Evolutionary conservation across 2,113 vertebrate species (phyloP), one percentile per base, ranked within the genome.

Genomic region (Platysteira castanea): DNA sequence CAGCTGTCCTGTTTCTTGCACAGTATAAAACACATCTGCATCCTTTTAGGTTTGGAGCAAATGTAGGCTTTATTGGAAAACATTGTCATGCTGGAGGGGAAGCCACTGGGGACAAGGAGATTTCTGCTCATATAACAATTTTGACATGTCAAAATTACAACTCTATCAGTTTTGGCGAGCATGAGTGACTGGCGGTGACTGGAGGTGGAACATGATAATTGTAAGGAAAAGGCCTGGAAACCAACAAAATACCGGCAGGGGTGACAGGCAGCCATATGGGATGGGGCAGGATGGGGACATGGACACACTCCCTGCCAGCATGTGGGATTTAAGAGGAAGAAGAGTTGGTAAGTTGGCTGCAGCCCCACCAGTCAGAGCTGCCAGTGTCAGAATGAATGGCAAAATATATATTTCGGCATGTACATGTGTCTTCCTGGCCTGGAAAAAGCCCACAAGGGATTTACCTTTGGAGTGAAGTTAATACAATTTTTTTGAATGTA

Each of bases 1-100:
- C 90, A 97, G 93, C 88, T 96, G 92, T 65, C 37, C 77, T 89
- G 28, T 90, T 83, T 97, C 92, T 94, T 8, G 4, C 17, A 22
- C 80, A 54, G 41, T 42, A 53, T 53, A 80, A 91, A 96, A 63
- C 4, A 2, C 47, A 83, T 97, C 82, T 93, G 84, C 56, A 56
- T 70, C 16, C 7, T 77, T 95, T 96, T 70, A 85, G 10, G 50
- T 89, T 79, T 78, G 90, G 68, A 93, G 73, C 39, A 78, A 90
- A 84, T 4, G 4, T 59, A 37, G 41, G 42, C 20, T 89, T 92
- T 81, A 50, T 69, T 68, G 2, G 86, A 69, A 49, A 56, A 26
- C 1, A 0, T 33, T 81, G 57, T 68, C 74, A 15, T 59, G 15
- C n/a, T 84, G 64, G 60, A 95, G 69, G 54, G 30, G n/a, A 94